These are phyloP conservation scores for Dysmachus trigonus DNA, from an alignment of 2,888 invertebrate genomes.

Conservation along the genomic window DNA sequence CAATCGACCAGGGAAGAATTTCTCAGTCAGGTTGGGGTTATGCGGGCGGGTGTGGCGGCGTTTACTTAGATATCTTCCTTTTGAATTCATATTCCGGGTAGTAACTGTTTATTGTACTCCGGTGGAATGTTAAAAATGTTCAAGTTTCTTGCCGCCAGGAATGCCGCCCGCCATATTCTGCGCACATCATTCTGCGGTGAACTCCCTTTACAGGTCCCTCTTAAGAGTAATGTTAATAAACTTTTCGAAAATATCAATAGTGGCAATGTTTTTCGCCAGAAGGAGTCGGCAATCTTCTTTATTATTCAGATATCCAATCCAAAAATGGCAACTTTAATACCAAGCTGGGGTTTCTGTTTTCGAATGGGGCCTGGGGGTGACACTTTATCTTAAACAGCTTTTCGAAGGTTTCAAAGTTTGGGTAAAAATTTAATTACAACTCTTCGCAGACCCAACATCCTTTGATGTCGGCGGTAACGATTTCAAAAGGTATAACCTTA, in stretches of 20 bases:
- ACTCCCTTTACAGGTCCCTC: conserved; percentile 16
- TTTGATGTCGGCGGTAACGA: neutral
- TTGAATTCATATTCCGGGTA: conserved; percentile 19
- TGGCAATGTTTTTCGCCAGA: neutral
- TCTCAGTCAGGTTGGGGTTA: conserved; percentile 4
- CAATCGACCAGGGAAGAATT: conserved; percentile 34
- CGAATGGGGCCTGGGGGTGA: neutral
- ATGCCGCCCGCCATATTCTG: neutral
- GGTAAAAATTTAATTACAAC: neutral
- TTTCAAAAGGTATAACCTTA: neutral
- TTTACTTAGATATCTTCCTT: conserved; percentile 6
- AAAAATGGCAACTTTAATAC: neutral
- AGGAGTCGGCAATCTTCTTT: neutral
- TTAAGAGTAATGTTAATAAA: conserved; percentile 24
- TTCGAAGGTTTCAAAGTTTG: neutral
- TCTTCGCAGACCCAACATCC: neutral
- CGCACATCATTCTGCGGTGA: neutral
- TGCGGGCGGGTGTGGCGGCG: neutral
- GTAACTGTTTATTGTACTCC: conserved; percentile 34
- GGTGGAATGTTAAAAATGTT: conserved; percentile 35
- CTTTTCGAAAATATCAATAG: conserved; percentile 3
- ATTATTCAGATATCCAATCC: conserved; percentile 1
- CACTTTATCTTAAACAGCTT: neutral
- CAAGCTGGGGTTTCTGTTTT: neutral
- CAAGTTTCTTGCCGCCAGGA: neutral